Percentiles rank a stretch among this genome's conserved stretches.
phyloP scores from a whole-genome alignment of 2,888 invertebrate species.

The Disparrhopalites patrizii region DNA sequence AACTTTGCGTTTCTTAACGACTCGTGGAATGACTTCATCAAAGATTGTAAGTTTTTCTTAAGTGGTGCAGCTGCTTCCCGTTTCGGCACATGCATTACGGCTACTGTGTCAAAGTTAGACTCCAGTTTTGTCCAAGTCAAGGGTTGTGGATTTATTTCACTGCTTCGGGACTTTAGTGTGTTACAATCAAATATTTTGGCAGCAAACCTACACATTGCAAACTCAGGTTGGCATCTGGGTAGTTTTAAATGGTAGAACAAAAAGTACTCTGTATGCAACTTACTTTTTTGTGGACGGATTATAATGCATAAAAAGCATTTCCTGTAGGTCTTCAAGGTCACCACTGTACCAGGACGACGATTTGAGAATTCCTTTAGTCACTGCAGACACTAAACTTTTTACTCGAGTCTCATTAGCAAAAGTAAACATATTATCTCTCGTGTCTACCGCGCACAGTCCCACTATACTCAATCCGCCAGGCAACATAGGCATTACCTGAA shows the following conservation, averaged over 20 bases:
- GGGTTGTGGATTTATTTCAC: slow-evolving; percentile 31
- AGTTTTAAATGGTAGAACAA: neutral
- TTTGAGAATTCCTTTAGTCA: slow-evolving; percentile 51
- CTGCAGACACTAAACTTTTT: slow-evolving; percentile 61
- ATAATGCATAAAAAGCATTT: slow-evolving; percentile 63
- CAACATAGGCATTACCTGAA: slow-evolving; percentile 75
- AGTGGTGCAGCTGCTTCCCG: slow-evolving; percentile 38
- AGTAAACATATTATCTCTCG: slow-evolving; percentile 55
- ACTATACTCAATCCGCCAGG: slow-evolving; percentile 84
- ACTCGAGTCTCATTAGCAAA: slow-evolving; percentile 59
- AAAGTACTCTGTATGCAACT: slow-evolving; percentile 26
- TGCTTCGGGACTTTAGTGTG: slow-evolving; percentile 16
- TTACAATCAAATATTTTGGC: slow-evolving; percentile 14
- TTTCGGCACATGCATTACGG: slow-evolving; percentile 43
- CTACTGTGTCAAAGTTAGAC: slow-evolving; percentile 43
- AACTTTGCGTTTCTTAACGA: slow-evolving; percentile 56
- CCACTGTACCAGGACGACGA: slow-evolving; percentile 38
- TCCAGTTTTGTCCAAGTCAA: slow-evolving; percentile 43
- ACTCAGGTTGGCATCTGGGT: no score
- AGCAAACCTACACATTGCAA: slow-evolving; percentile 15
- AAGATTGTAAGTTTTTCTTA: slow-evolving; percentile 42
- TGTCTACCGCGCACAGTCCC: slow-evolving; percentile 70
- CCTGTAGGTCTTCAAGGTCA: slow-evolving; percentile 50
- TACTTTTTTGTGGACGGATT: slow-evolving; percentile 57
- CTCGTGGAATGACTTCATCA: slow-evolving; percentile 42